phyloP scores from a whole-genome alignment of 2,888 invertebrate species.

The Thumatha senex region DNA sequence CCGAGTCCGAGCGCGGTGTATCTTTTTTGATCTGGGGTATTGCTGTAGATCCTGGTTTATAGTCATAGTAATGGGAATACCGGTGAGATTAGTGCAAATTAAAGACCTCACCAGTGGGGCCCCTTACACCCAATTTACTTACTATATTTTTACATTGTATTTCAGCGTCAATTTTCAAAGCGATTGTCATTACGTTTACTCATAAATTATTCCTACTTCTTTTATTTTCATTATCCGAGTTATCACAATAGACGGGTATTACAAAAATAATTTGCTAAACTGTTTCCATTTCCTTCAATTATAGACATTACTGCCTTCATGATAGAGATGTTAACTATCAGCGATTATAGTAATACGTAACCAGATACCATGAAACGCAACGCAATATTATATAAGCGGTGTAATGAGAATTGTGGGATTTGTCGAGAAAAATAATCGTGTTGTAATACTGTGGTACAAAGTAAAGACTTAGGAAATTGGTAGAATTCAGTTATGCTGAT shows the following conservation, averaged over 20 bases:
- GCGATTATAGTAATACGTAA: constrained; percentile 26
- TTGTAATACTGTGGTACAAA: constrained; percentile 25
- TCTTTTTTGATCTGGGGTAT: too few species aligned
- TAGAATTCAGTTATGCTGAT: too few species aligned
- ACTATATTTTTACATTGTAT: too few species aligned
- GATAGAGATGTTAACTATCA: constrained; percentile 28
- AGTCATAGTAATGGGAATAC: too few species aligned
- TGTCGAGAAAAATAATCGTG: constrained; percentile 29
- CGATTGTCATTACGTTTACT: too few species aligned
- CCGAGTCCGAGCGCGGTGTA: too few species aligned
- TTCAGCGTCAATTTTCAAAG: too few species aligned
- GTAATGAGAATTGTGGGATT: constrained; percentile 33
- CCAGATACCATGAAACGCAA: constrained; percentile 28
- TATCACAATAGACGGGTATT: constrained; percentile 4
- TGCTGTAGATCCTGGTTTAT: too few species aligned
- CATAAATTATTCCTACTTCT: too few species aligned
- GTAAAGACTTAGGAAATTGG: constrained; percentile 1
- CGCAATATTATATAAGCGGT: constrained; percentile 25
- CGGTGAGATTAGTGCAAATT: too few species aligned
- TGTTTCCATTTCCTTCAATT: constrained; percentile 27
- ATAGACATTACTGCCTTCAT: constrained; percentile 18
- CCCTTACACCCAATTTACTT: too few species aligned
- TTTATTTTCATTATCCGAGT: background rate
- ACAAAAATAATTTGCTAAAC: constrained; percentile 18
- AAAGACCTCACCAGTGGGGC: too few species aligned